phyloP scores from a whole-genome alignment of 2,888 invertebrate species.

The Mimumesa dahlbomi region DNA sequence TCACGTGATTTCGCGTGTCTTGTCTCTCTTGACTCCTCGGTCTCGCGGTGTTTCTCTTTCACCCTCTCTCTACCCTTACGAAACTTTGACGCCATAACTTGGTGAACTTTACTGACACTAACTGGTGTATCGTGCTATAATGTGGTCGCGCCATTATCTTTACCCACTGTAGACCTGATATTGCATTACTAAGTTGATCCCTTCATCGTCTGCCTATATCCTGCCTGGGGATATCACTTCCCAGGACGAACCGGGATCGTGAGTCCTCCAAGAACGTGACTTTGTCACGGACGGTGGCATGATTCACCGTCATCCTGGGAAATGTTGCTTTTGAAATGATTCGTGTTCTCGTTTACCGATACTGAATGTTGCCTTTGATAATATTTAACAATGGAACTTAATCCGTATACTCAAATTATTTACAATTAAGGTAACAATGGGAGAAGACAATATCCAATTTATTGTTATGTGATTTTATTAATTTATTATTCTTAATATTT shows the following conservation, averaged over 20 bases:
- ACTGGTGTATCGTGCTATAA: slow-evolving; percentile 75
- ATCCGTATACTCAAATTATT: no score
- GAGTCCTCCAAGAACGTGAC: slow-evolving; percentile 66
- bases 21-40: background rate
- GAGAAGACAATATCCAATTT: no score
- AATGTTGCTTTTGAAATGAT: no score
- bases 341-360: no score
- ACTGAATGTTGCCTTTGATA: no score
- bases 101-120: slow-evolving; percentile 70
- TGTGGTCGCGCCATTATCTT: slow-evolving; percentile 74
- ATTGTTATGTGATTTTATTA: no score
- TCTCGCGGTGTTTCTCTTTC: slow-evolving; percentile 38
- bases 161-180: slow-evolving; percentile 65
- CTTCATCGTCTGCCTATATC: slow-evolving; percentile 66
- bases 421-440: no score
- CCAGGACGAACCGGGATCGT: slow-evolving; percentile 42
- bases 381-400: no score
- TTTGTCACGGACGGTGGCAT: slow-evolving; percentile 57
- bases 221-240: slow-evolving; percentile 49
- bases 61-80: slow-evolving; percentile 34
- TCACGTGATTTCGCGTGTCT: slow-evolving; percentile 19
- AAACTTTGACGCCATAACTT: slow-evolving; percentile 61
- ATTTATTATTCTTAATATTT: no score
- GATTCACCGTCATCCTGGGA: no score
- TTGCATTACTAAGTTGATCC: slow-evolving; percentile 72